These are phyloP conservation scores for Bagarius yarrelli DNA, from an alignment of 2,113 vertebrate genomes.

Conservation along the genomic window DNA sequence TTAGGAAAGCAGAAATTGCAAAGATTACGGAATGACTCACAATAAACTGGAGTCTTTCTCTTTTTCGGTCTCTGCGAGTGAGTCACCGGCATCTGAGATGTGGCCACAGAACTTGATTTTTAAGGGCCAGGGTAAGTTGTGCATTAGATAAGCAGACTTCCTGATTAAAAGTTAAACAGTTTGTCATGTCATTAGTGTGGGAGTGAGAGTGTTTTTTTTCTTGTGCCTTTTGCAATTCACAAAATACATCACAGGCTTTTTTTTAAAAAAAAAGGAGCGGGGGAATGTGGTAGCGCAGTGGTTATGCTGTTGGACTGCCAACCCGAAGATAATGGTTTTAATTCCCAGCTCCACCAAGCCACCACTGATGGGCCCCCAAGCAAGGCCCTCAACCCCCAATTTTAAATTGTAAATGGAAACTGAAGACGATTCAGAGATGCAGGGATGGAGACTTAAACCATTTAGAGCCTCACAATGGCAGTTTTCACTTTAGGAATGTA, in stretches of 20 bases:
- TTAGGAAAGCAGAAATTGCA: conserved; percentile 28
- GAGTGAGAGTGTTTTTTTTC: not conserved
- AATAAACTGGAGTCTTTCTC: conserved; percentile 9
- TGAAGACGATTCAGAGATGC: not conserved
- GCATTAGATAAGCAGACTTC: conserved; percentile 1
- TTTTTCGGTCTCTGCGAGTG: not conserved
- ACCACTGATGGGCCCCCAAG: no score
- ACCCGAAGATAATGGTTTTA: no score
- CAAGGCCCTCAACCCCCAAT: no score
- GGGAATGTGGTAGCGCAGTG: no score
- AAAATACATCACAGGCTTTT: not conserved
- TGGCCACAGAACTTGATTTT: not conserved
- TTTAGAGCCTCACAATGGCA: not conserved
- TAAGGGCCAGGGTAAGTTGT: not conserved
- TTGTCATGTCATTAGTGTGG: not conserved
- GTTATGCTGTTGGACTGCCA: no score
- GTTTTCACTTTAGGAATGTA: conserved; percentile 9
- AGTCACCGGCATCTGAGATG: not conserved
- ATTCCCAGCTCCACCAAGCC: no score
- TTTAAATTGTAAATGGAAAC: no score
- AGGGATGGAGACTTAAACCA: not conserved
- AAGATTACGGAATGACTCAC: conserved; percentile 38
- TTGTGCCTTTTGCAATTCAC: not conserved
- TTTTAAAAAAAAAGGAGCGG: no score
- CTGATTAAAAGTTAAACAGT: conserved; percentile 18